phyloP scores from a whole-genome alignment of 2,888 invertebrate genomes.

The Hemithea aestivaria region DNA sequence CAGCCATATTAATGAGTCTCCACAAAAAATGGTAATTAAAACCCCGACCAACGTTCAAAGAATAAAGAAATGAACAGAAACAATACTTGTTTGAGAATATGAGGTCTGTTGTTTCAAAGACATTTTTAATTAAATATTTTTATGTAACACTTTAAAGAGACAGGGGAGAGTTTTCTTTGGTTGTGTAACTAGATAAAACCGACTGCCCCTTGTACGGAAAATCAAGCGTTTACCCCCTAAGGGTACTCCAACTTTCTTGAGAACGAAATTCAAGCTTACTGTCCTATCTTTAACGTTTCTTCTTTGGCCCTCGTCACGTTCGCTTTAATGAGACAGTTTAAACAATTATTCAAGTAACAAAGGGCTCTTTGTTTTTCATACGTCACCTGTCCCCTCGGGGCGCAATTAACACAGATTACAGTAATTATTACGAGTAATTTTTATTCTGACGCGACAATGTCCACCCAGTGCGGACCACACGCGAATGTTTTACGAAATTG shows the following conservation, averaged over 20 bases:
- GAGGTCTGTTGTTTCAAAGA: too few relatives aligned
- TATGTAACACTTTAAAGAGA: too few relatives aligned
- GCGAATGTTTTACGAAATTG: conserved; percentile 25
- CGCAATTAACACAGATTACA: conserved; percentile 56
- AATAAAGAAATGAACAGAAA: conserved; percentile 6
- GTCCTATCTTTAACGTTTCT: conserved; percentile 9
- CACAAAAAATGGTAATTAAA: conserved; percentile 38
- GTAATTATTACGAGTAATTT: conserved; percentile 39
- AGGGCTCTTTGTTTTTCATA: conserved; percentile 51
- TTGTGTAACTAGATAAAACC: too few relatives aligned
- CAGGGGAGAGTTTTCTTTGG: too few relatives aligned
- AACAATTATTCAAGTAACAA: conserved; percentile 51
- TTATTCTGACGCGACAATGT: conserved; percentile 19
- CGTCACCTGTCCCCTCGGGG: conserved; percentile 49
- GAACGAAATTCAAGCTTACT: too few relatives aligned
- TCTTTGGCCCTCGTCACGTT: conserved; percentile 25
- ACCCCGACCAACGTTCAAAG: conserved; percentile 21
- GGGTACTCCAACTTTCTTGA: too few relatives aligned
- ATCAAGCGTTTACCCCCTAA: too few relatives aligned
- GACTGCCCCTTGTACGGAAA: too few relatives aligned
- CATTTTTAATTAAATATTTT: too few relatives aligned
- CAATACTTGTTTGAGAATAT: background rate
- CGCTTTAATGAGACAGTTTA: conserved; percentile 52
- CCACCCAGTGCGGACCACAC: conserved; percentile 22
- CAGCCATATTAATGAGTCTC: conserved; percentile 33